Evolutionary conservation across 2,888 invertebrate species (phyloP), one percentile per base, ranked within the genome.

Genomic region (Drosophila dives): DNA sequence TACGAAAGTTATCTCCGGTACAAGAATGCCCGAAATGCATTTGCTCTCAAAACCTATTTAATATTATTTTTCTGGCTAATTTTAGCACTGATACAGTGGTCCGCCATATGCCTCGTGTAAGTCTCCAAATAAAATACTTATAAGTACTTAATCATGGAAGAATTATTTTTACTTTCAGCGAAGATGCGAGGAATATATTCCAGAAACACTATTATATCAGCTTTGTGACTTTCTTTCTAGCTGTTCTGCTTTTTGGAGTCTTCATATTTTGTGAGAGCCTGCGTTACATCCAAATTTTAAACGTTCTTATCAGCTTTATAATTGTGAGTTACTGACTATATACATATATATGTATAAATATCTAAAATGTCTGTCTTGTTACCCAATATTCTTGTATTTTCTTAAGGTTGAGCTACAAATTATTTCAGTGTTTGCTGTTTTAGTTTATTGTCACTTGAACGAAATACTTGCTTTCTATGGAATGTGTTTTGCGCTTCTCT

Each of bases 391-490:
- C 7, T 20, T 17, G 2, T n/a, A 6, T 45, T 23, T 3, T 1
- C 3, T 8, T 2, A 15, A 84, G 83, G 80, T 72, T 10, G 76
- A 86, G 42, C 68, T 86, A 33, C 87, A 86, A 60, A 71, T 86
- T 29, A 42, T 86, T 20, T 64, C 87, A 3, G n/a, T 69, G 3
- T 78, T 74, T 26, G 34, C 63, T 2, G 33, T 82, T 12, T 50
- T 64, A 6, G 64, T 29, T 5, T 17, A 34, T 0, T 56, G 48
- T 17, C 58, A 59, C 48, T 73, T 71, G 73, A 10, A 32, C 10
- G 85, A 86, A 33, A 2, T 71, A 1, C 0, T 84, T 1, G 3
- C 17, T 3, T 84, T 78, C 45, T 84, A 55, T 60, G 20, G 1
- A 2, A 2, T 73, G 6, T 62, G 65, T 36, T 38, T 53, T 0